Percentiles rank a stretch among this genome's conserved stretches.
Evolutionary conservation across 1,140 invertebrate genomes (phyloP).

Genomic region (Littorina saxatilis): DNA sequence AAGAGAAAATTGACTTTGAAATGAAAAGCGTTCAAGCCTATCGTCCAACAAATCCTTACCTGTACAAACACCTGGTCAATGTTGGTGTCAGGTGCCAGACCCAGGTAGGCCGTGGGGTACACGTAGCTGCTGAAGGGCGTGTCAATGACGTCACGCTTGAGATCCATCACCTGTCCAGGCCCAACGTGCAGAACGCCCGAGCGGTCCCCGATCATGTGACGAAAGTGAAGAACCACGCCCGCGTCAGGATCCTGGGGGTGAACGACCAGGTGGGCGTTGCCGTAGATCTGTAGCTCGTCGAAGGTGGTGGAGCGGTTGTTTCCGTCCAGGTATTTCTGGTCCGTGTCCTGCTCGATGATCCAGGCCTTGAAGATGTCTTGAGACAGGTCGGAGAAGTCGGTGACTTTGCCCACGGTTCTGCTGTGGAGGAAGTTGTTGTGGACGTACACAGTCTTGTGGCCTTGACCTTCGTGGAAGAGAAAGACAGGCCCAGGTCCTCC

Average conservation of each 20-base stretch:
- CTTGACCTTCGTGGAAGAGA: conserved; percentile 56
- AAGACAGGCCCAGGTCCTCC: conserved; percentile 65
- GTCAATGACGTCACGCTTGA: conserved; percentile 57
- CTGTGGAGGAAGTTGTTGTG: conserved; percentile 57
- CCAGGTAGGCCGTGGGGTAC: conserved; percentile 61
- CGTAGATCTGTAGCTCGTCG: conserved; percentile 64
- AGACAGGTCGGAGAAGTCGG: conserved; percentile 55
- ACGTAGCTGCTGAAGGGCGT: conserved; percentile 66
- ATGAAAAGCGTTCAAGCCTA: too few relatives aligned
- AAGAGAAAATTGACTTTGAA: too few relatives aligned
- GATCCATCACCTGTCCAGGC: conserved; percentile 61
- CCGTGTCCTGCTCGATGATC: conserved; percentile 57
- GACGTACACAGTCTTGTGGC: conserved; percentile 60
- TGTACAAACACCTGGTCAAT: conserved; percentile 62
- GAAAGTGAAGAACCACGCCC: conserved; percentile 58
- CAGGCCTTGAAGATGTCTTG: conserved; percentile 67
- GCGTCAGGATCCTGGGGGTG: conserved; percentile 50
- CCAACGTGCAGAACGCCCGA: conserved; percentile 62
- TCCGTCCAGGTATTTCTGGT: conserved; percentile 53
- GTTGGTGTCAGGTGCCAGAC: conserved; percentile 64
- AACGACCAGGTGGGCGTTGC: conserved; percentile 63
- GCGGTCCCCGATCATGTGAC: conserved; percentile 66
- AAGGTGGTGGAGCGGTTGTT: conserved; percentile 58
- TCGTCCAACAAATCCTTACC: neutral
- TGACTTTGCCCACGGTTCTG: conserved; percentile 51